A percentile compares a stretch with the other conserved stretches of the same genome.
Evolutionary conservation across 1,140 invertebrate genomes (phyloP).

Genomic region (Maniola jurtina): DNA sequence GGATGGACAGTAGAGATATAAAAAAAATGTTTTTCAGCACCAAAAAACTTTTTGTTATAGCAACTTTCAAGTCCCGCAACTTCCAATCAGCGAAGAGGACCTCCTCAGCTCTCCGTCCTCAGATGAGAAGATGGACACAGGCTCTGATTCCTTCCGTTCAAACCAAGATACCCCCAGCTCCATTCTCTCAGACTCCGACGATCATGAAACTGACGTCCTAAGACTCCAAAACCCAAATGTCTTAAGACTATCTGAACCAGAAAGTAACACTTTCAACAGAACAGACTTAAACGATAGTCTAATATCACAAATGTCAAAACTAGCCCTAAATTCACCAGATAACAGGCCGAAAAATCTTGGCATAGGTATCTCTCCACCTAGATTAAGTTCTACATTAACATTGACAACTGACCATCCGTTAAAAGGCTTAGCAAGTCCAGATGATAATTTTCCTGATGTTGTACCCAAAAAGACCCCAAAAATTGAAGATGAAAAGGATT

Average conservation of each 20-base stretch:
- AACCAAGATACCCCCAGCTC: constrained; percentile 60
- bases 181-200: constrained; percentile 53
- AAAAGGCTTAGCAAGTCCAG: constrained; percentile 61
- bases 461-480: constrained; percentile 57
- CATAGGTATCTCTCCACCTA: constrained; percentile 57
- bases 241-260: constrained; percentile 35
- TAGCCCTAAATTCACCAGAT: constrained; percentile 44
- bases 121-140: constrained; percentile 70
- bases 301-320: constrained; percentile 48
- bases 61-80: constrained; percentile 41
- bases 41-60: constrained; percentile 34
- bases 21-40: too few relatives aligned
- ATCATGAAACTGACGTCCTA: constrained; percentile 41
- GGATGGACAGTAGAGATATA: too few relatives aligned
- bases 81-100: constrained; percentile 49
- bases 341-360: constrained; percentile 45
- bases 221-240: constrained; percentile 49
- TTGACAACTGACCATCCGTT: constrained; percentile 60
- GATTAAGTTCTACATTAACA: constrained; percentile 53
- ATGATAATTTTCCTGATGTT: constrained; percentile 62
- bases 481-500: constrained; percentile 57
- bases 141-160: constrained; percentile 52
- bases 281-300: constrained; percentile 49
- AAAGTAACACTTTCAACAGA: constrained; percentile 34
- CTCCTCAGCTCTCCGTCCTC: constrained; percentile 59